A percentile compares a stretch with the other conserved stretches of the same genome.
Evolutionary conservation across 2,113 vertebrate species (phyloP).

Genomic region (Lamprotornis superbus): DNA sequence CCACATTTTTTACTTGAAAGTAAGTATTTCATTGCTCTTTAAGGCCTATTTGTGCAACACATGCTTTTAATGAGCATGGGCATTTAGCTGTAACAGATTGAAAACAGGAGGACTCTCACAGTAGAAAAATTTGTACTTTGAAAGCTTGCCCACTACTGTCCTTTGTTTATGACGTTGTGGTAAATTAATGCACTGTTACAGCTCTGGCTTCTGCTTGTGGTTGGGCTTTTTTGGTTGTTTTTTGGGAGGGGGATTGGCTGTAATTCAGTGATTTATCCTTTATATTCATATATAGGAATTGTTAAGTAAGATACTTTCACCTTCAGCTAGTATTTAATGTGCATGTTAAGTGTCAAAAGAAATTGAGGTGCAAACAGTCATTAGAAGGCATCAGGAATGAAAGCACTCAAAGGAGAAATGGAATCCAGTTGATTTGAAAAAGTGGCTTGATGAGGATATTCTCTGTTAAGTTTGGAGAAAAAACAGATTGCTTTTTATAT

Average conservation of each 20-base stretch:
- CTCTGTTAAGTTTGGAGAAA: background rate
- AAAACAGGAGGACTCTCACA: slow-evolving; percentile 31
- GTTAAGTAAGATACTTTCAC: background rate
- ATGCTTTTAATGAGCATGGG: background rate
- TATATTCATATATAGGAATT: background rate
- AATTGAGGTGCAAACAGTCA: background rate
- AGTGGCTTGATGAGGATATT: background rate
- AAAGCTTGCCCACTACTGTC: slow-evolving; percentile 41
- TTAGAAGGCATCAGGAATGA: background rate
- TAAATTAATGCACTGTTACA: background rate
- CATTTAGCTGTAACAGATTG: slow-evolving; percentile 26
- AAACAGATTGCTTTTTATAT: background rate
- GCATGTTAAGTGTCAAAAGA: background rate
- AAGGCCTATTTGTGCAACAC: background rate
- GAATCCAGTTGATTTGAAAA: background rate
- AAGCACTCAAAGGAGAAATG: background rate
- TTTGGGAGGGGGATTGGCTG: background rate
- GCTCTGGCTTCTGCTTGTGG: background rate
- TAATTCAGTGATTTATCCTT: background rate
- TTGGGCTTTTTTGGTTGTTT: background rate
- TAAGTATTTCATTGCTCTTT: background rate
- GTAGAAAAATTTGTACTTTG: slow-evolving; percentile 12
- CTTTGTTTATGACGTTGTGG: background rate
- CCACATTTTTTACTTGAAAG: background rate
- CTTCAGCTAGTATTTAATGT: background rate